Evolutionary conservation across 2,888 invertebrate species (phyloP), one percentile per base, ranked within the genome.

Genomic region (Uloborus plumipes): DNA sequence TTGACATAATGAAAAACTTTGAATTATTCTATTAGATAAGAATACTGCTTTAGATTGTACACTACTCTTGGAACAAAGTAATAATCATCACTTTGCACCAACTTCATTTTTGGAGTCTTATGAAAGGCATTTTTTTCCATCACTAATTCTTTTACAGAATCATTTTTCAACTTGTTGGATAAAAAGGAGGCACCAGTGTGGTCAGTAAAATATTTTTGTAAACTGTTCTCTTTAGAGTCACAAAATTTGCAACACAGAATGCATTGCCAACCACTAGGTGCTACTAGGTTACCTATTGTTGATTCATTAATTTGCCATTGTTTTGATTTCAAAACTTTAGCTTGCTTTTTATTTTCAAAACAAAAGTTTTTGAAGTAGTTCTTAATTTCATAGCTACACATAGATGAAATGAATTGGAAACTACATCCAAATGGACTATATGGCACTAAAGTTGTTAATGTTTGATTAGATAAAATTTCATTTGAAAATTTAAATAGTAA

Each of bases 231-330:
- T 20, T n/a, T 58, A 55, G 62, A 65, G 49, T 77, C 67, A 20
- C 75, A 74, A 18, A 62, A 62, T n/a, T 50, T 69, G 31, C 83
- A 71, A 20, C 84, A 84, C 20, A 73, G 70, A 71, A 59, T 64
- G 20, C 84, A 84, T 15, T 79, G 78, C 84, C 84, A 84, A 2
- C 84, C 84, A 70, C 79, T 75, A 47, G 81, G 76, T n/a, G 51
- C 22, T 47, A 22, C 22, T 20, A 4, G n/a, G 20, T 64, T 71
- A 39, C 84, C 84, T 7, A 84, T 55, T 4, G 53, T 50, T 81
- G 80, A 84, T 20, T 51, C 50, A 59, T 76, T 59, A 3, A 81
- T n/a, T 16, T 20, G 31, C 76, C 80, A 72, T 49, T 64, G 58
- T 20, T 70, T 74, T 49, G 61, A 74, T 66, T 79, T 74, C 65